phyloP scores from a whole-genome alignment of 2,113 vertebrate genomes.

The Mionectes macconnelli region DNA sequence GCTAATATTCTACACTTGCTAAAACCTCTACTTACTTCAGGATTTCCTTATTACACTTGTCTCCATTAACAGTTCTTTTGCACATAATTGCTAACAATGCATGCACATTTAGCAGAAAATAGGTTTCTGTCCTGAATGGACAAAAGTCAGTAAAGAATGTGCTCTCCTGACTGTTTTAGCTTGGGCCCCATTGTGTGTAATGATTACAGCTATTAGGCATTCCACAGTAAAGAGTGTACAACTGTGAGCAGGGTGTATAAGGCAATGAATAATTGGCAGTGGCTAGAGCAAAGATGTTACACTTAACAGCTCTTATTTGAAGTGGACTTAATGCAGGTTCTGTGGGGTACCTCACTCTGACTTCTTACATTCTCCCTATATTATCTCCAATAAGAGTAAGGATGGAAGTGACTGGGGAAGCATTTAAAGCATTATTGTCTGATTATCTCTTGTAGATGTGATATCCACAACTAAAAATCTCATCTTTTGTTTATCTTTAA shows the following conservation, averaged over 20 bases:
- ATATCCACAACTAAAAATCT: background rate
- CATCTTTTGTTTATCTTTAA: background rate
- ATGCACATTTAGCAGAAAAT: conserved; percentile 35
- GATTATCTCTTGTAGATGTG: background rate
- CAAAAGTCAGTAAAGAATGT: background rate
- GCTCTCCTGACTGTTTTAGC: background rate
- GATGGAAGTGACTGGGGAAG: background rate
- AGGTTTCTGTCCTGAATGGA: conserved; percentile 7
- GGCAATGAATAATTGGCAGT: background rate
- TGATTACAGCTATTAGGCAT: background rate
- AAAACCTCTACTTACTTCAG: background rate
- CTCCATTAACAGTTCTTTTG: conserved; percentile 21
- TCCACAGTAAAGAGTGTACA: background rate
- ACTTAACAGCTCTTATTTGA: background rate
- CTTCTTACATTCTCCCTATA: background rate
- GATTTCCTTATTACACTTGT: background rate
- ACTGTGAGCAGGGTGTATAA: background rate
- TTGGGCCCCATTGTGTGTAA: background rate
- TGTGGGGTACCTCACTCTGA: background rate
- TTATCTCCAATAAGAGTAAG: background rate
- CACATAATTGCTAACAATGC: background rate
- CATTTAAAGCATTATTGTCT: background rate
- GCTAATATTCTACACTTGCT: background rate
- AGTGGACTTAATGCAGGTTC: background rate
- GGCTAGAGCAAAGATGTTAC: background rate